Conservation (phyloP, 2,888 invertebrate species). For the Gymnocheta viridis region DNA sequence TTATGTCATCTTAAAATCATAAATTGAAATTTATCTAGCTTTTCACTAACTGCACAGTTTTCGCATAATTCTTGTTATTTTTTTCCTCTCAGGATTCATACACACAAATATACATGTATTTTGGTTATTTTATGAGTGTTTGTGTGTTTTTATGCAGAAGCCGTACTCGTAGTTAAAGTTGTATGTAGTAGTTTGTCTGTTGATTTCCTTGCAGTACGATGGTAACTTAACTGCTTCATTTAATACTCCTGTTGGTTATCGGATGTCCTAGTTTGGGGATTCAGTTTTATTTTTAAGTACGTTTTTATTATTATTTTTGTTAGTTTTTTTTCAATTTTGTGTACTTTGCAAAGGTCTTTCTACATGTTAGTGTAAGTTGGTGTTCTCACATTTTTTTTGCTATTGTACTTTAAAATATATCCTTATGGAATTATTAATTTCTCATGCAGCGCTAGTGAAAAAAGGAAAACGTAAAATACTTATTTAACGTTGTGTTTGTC, state of each 20-base stretch:
- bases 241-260: slow-evolving; percentile 73
- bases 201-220: slow-evolving; percentile 56
- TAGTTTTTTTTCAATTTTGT: not conserved
- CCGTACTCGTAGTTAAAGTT: slow-evolving; percentile 10
- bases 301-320: not conserved
- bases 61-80: slow-evolving; percentile 55
- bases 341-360: slow-evolving; percentile 5
- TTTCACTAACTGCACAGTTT: slow-evolving; percentile 66
- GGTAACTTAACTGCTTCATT: slow-evolving; percentile 75
- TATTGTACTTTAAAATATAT: slow-evolving; percentile 57
- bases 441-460: slow-evolving; percentile 66
- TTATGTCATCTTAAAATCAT: slow-evolving; percentile 69
- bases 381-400: slow-evolving; percentile 60
- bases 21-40: slow-evolving; percentile 69
- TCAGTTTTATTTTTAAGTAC: slow-evolving; percentile 32
- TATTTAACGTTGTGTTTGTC: slow-evolving; percentile 46
- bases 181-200: slow-evolving; percentile 54
- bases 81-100: not conserved
- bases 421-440: slow-evolving; percentile 77
- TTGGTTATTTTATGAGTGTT: slow-evolving; percentile 11
- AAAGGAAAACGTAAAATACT: not conserved
- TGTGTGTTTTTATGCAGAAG: slow-evolving; percentile 8
- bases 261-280: slow-evolving; percentile 61
- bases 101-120: not conserved
- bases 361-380: not conserved